Percentiles rank a stretch among this genome's conserved stretches.
phyloP scores from a whole-genome alignment of 2,797 vertebrate genomes.

The Cuniculus paca region DNA sequence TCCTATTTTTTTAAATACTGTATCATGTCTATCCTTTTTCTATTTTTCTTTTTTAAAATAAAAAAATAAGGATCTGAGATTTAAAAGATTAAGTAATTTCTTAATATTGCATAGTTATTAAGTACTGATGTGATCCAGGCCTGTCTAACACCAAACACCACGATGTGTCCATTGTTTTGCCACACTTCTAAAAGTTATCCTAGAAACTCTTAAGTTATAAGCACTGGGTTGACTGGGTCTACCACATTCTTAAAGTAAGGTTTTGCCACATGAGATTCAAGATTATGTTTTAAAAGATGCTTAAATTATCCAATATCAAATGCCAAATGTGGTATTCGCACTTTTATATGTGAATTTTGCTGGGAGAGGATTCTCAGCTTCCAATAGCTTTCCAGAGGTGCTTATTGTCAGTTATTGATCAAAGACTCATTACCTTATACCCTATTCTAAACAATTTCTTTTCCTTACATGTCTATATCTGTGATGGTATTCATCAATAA shows the following conservation, averaged over 20 bases:
- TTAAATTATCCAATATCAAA: background rate
- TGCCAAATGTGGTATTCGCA: background rate
- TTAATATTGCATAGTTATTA: constrained; percentile 13
- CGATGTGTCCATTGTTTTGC: background rate
- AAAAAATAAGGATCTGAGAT: constrained; percentile 6
- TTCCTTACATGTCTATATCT: background rate
- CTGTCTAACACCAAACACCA: background rate
- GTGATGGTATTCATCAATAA: background rate
- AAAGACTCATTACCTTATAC: background rate
- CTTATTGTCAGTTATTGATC: background rate
- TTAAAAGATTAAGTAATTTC: constrained; percentile 8
- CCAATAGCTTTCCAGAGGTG: background rate
- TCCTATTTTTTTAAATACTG: too few species aligned
- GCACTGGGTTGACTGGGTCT: background rate
- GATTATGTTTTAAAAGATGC: background rate
- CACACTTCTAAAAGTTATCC: background rate
- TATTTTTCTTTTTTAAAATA: too few species aligned
- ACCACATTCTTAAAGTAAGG: background rate
- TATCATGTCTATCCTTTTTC: too few species aligned
- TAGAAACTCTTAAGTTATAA: background rate
- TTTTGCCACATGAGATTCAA: constrained; percentile 6
- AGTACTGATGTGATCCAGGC: background rate
- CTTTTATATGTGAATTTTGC: background rate
- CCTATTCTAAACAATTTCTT: background rate
- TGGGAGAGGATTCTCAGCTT: background rate